Percentiles rank a stretch among this genome's conserved stretches.
Evolutionary conservation across 2,888 invertebrate species (phyloP).

Genomic region (Agrochola lychnidis): DNA sequence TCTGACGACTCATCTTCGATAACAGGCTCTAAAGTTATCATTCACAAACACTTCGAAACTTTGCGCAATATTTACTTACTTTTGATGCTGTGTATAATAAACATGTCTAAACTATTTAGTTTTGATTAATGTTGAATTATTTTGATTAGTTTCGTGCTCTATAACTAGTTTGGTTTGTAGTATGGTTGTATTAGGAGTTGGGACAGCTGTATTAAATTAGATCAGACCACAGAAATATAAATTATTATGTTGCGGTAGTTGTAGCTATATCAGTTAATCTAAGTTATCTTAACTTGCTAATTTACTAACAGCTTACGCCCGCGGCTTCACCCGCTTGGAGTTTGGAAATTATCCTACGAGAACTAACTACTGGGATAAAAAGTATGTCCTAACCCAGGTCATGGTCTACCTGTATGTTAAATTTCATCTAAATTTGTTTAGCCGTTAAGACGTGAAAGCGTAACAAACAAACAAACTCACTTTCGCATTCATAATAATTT

Average conservation of each 20-base stretch:
- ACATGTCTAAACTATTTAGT: constrained; percentile 29
- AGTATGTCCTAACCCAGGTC: no score
- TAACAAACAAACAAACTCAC: no score
- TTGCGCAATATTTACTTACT: constrained; percentile 13
- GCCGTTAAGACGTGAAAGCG: no score
- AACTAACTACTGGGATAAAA: no score
- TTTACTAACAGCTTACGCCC: not conserved
- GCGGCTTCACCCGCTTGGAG: no score
- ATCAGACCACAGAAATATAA: constrained; percentile 25
- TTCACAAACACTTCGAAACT: not conserved
- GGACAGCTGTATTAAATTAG: constrained; percentile 42
- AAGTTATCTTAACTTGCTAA: not conserved
- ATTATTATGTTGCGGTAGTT: constrained; percentile 23
- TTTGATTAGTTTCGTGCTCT: constrained; percentile 47
- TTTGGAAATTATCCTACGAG: no score
- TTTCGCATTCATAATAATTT: no score
- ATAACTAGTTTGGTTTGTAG: constrained; percentile 32
- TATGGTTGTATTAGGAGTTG: constrained; percentile 34
- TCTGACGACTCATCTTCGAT: not conserved
- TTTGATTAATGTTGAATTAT: constrained; percentile 48
- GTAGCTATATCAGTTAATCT: not conserved
- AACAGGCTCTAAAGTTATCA: not conserved
- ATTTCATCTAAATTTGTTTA: no score
- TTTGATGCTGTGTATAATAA: constrained; percentile 6
- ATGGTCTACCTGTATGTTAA: no score